These are phyloP conservation scores for Drosophila paracracens DNA, from an alignment of 2,888 invertebrate species.

Conservation along the genomic window DNA sequence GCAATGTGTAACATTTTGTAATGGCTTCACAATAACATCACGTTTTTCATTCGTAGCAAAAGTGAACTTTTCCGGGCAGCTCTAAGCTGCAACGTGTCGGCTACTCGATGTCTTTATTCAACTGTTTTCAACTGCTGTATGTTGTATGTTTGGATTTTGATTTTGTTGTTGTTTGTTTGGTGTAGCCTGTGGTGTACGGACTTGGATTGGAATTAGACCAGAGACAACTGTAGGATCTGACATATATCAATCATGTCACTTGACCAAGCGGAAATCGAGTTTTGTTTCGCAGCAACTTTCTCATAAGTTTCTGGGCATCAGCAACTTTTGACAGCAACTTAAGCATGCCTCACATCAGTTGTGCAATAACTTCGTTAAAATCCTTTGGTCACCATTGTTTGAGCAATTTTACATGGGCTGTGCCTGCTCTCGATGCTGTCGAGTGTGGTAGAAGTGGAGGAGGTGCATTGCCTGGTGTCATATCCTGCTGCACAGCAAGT, in stretches of 20 bases:
- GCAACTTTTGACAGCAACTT: conserved; percentile 21
- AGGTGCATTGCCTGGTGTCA: not conserved
- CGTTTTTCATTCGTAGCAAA: not conserved
- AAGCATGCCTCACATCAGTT: conserved; percentile 38
- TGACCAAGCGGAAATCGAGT: conserved; percentile 72
- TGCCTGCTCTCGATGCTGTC: conserved; percentile 23
- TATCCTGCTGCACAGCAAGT: conserved; percentile 43
- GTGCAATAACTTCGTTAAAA: conserved; percentile 53
- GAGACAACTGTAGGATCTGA: conserved; percentile 15
- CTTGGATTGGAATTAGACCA: conserved; percentile 19
- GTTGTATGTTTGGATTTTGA: not conserved
- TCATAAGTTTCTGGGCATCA: conserved; percentile 35
- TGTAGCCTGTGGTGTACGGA: not conserved
- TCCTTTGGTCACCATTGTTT: conserved; percentile 49
- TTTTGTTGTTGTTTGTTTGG: not conserved
- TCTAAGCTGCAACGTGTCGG: conserved; percentile 49
- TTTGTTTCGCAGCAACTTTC: conserved; percentile 29
- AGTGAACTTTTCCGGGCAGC: not conserved
- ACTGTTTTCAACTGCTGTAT: not conserved
- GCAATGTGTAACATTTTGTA: not conserved
- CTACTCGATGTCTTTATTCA: conserved; percentile 35
- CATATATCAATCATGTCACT: conserved; percentile 75
- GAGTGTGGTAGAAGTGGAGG: not conserved
- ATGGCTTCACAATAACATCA: not conserved
- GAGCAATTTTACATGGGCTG: conserved; percentile 50